Base-by-base conservation (phyloP, 2,113 vertebrate species). In the Probosciger aterrimus region DNA sequence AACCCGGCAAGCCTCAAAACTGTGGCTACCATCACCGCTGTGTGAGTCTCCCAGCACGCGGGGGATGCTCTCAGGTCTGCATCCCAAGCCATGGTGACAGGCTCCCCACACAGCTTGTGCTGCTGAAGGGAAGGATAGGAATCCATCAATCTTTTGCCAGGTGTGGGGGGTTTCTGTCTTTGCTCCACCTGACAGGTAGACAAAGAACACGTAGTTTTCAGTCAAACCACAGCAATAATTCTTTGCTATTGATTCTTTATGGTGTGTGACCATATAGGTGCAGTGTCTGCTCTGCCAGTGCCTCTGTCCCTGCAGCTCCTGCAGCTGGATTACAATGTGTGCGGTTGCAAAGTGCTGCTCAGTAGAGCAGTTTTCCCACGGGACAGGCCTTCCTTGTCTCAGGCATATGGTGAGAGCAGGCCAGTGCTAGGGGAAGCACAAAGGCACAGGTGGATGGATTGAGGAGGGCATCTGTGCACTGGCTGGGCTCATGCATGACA, bases 1-100 rank as follows among this genome's bases (percentile, higher is more conserved):
- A 99, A 99, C 96, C 99, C 99, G 14, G 98, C 99, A 86, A 99
- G 99, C 98, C 99, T 99, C 97, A 99, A 99, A 98, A 98, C 99
- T 96, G 98, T 99, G 97, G 99, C 99, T 96, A 99, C 98, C 98
- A 99, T 99, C 97, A 99, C 99, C 92, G 98, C 99, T 90, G 99
- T 99, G 99, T 99, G 97, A 99, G 99, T 98, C 43, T 68, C 31
- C 1, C 2, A 5, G 17, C 0, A 0, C 0, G 0, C 2, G 3
- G 57, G 62, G 30, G 17, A 3, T 10, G 68, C 74, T 74, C 70
- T 22, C 13, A 1, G 20, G 33, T 6, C 14, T 1, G 23, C 28
- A 0, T 30, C 74, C 71, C 11, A 2, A 1, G 11, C 65, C 2
- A 0, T 3, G 11, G 25, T 8, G 3, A 27, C 14, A 35, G 43